These are phyloP conservation scores for Lepidiolamprologus cunningtoni DNA, from an alignment of 2,113 vertebrate genomes.

Conservation along the genomic window DNA sequence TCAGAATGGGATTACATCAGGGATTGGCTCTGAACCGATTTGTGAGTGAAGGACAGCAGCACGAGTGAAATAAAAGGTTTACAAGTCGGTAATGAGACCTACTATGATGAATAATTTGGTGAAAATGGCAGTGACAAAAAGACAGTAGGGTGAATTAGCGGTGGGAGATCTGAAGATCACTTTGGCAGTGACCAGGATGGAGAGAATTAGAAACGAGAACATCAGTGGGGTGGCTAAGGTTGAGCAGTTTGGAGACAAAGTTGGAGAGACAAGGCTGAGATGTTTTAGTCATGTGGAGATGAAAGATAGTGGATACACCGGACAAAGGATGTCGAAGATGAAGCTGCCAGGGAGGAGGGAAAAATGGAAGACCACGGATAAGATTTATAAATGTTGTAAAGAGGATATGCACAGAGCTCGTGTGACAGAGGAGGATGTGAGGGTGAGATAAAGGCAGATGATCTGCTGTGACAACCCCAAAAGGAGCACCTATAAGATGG, in stretches of 20 bases:
- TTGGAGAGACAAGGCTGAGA: background rate
- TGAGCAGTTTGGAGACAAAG: background rate
- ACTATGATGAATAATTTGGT: background rate
- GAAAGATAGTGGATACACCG: background rate
- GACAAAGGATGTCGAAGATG: background rate
- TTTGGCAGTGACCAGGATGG: background rate
- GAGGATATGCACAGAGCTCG: background rate
- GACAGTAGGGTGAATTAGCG: background rate
- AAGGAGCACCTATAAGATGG: background rate
- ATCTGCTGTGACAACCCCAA: background rate
- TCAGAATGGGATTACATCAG: background rate
- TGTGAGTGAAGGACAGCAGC: background rate
- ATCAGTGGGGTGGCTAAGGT: background rate
- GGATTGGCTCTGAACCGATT: background rate
- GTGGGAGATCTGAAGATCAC: background rate
- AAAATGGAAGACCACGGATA: background rate
- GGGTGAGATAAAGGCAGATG: background rate
- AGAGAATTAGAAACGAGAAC: background rate
- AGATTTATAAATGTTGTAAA: background rate
- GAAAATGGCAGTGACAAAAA: background rate
- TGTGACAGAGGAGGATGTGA: background rate
- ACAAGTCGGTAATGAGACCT: background rate
- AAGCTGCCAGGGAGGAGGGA: background rate
- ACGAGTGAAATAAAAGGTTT: background rate
- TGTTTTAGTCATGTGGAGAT: background rate